These are phyloP conservation scores for Tridacna gigas DNA, from an alignment of 2,888 invertebrate species.

Conservation along the genomic window DNA sequence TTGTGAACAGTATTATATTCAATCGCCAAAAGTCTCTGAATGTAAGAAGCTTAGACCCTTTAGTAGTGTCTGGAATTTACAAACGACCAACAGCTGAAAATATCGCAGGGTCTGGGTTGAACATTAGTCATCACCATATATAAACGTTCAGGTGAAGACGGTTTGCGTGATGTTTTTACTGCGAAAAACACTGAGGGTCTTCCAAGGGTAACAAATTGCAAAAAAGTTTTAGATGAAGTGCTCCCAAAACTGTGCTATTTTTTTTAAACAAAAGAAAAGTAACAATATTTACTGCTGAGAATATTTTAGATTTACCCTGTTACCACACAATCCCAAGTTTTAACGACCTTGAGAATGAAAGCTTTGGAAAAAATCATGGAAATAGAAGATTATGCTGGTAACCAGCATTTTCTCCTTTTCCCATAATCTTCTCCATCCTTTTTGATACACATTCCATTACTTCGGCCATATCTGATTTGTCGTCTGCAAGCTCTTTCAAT, in stretches of 20 bases:
- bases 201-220: constrained; percentile 21
- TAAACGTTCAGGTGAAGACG: constrained; percentile 36
- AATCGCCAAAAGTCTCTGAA: constrained; percentile 31
- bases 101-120: constrained; percentile 46
- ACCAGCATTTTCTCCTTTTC: no score
- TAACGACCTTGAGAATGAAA: no score
- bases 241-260: constrained; percentile 9
- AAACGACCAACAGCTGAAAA: constrained; percentile 46
- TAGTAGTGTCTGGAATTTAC: constrained; percentile 23
- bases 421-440: background rate
- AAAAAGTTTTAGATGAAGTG: constrained; percentile 19
- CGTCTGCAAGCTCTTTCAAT: no score
- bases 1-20: constrained; percentile 17
- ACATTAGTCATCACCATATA: constrained; percentile 26
- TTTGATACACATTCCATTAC: no score
- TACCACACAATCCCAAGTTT: no score
- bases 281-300: no score
- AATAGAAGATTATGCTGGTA: no score
- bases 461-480: no score
- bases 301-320: no score
- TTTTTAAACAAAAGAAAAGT: constrained; percentile 22
- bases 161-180: constrained; percentile 28
- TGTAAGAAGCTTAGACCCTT: constrained; percentile 13
- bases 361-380: no score
- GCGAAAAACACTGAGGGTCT: constrained; percentile 32